Evolutionary conservation across 1,140 invertebrate species (phyloP), one percentile per base, ranked within the genome.

Genomic region (Drosophila santomea): DNA sequence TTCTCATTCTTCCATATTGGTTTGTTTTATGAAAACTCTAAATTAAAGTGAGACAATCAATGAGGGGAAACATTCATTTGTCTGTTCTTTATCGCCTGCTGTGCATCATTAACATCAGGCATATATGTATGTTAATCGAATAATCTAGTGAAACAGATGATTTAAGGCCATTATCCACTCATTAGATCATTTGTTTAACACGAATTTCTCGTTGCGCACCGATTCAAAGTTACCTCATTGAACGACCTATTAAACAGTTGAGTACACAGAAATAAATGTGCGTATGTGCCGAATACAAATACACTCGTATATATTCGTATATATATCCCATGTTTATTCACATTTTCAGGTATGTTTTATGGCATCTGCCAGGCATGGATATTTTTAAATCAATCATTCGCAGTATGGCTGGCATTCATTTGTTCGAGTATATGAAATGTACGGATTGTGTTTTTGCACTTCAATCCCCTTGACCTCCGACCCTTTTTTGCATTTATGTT

Each of bases 381-480:
- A 64, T 67, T 69, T 39, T 54, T 56, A 58, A 58, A 55, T 48
- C 23, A 55, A 61, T 62, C 45, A 69, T 52, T 62, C 39, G 50
- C 44, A 51, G 43, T 10, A 51, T 28, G 54, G 41, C 51, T 44
- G 38, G 48, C 12, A n/a, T 48, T 23, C 11, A 55, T 43, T 58
- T 67, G n/a, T 20, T 3, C 12, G 36, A 8, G 28, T 8, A 32
- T 8, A 7, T 11, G n/a, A 36, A 64, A 17, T 23, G 10, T 0
- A 14, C 3, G 41, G 41, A 47, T 17, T 32, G 20, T 39, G 44
- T 32, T 38, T 60, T 23, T 25, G 15, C 14, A 15, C 50, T 39
- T 17, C 23, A 50, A 5, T 28, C 54, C 45, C 35, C 28, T 36
- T 63, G 55, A 55, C 68, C 58, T 75, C 41, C 59, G 55, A 43